phyloP scores from a whole-genome alignment of 2,888 invertebrate genomes.

The Sisyra nigra region DNA sequence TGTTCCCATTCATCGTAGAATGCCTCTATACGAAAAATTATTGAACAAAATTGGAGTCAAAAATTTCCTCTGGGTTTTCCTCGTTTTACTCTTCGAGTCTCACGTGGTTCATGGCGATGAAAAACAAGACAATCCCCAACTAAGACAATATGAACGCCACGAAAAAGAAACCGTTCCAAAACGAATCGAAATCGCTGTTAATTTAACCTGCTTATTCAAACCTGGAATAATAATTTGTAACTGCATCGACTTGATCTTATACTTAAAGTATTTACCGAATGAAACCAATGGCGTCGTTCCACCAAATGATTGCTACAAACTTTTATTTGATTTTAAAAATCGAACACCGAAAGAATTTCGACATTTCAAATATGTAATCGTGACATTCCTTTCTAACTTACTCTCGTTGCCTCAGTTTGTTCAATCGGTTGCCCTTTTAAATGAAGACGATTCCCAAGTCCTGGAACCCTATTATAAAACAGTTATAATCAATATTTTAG shows the following conservation, averaged over 20 bases:
- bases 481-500: conserved; percentile 49
- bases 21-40: conserved; percentile 64
- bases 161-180: conserved; percentile 34
- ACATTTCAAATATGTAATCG: conserved; percentile 67
- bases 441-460: conserved; percentile 26
- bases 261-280: conserved; percentile 47
- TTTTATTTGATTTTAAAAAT: conserved; percentile 44
- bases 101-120: conserved; percentile 43
- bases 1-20: conserved; percentile 82
- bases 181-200: conserved; percentile 49
- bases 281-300: conserved; percentile 30
- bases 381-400: conserved; percentile 56
- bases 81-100: conserved; percentile 53
- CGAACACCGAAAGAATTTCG: conserved; percentile 60
- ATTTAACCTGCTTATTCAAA: conserved; percentile 48
- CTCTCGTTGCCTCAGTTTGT: conserved; percentile 53
- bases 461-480: conserved; percentile 50
- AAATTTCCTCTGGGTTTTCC: conserved; percentile 53
- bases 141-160: conserved; percentile 17
- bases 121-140: conserved; percentile 26
- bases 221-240: conserved; percentile 43
- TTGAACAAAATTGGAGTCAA: conserved; percentile 51
- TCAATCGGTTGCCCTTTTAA: conserved; percentile 39
- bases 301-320: conserved; percentile 22
- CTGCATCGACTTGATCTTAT: conserved; percentile 47